These are phyloP conservation scores for Epinephelus coioides DNA, from an alignment of 2,797 vertebrate genomes.

Conservation along the genomic window DNA sequence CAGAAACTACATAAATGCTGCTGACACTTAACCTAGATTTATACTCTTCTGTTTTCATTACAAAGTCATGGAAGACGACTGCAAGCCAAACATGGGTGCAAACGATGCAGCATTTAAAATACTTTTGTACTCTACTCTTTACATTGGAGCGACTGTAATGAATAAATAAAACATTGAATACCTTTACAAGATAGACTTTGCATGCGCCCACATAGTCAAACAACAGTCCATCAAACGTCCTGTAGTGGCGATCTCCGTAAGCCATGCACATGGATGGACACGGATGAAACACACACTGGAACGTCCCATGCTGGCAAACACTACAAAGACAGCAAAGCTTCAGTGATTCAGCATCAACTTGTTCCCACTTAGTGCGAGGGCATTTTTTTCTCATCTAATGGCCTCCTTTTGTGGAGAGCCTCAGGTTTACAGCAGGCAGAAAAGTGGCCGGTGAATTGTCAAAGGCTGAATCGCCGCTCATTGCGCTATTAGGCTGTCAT, in stretches of 20 bases:
- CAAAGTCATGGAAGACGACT: too few species aligned
- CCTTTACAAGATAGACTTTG: constrained; percentile 95
- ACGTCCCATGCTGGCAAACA: constrained; percentile 91
- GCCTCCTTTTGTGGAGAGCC: constrained; percentile 61
- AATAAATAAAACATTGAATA: constrained; percentile 58
- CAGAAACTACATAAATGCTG: not conserved
- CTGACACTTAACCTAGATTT: not conserved
- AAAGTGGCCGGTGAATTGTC: constrained; percentile 63
- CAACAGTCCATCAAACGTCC: constrained; percentile 94
- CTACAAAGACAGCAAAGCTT: constrained; percentile 85
- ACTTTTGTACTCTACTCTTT: too few species aligned
- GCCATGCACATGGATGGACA: constrained; percentile 95
- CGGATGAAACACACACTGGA: constrained; percentile 92
- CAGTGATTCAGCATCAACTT: constrained; percentile 66
- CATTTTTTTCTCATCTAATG: constrained; percentile 54
- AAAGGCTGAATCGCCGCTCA: constrained; percentile 69
- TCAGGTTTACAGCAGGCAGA: constrained; percentile 56
- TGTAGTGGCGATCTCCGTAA: constrained; percentile 95
- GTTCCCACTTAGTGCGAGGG: constrained; percentile 69
- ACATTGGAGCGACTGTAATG: too few species aligned
- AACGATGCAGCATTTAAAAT: too few species aligned
- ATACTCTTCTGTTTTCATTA: not conserved
- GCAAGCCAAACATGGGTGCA: too few species aligned
- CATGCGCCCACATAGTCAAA: constrained; percentile 95
- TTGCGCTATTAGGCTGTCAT: constrained; percentile 79